Conservation (phyloP, 2,113 vertebrate species). For the Sylvilagus bachmani region DNA sequence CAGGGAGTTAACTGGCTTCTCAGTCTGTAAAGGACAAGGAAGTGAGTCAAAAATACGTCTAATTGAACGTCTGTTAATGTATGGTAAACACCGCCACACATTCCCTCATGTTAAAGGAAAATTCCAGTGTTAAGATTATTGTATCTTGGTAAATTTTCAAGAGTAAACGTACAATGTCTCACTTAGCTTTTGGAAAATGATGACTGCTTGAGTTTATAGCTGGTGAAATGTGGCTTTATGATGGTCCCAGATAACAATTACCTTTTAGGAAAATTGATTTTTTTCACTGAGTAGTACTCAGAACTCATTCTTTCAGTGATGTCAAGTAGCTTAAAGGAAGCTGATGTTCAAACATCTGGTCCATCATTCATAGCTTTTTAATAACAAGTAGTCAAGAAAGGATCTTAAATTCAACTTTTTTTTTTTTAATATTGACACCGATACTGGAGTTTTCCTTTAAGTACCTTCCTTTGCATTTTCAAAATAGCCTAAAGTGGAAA, state of each 20-base stretch:
- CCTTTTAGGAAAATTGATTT: slow-evolving; percentile 40
- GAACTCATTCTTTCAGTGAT: slow-evolving; percentile 49
- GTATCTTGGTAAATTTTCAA: slow-evolving; percentile 46
- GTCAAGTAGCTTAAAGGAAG: slow-evolving; percentile 31
- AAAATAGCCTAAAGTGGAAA: slow-evolving; percentile 56
- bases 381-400: slow-evolving; percentile 51
- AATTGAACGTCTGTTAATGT: slow-evolving; percentile 67
- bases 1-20: slow-evolving; percentile 76
- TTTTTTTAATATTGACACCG: slow-evolving; percentile 40
- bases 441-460: slow-evolving; percentile 71
- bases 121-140: slow-evolving; percentile 61
- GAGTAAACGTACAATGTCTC: slow-evolving; percentile 7
- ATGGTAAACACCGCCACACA: slow-evolving; percentile 65
- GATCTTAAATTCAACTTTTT: slow-evolving; percentile 63
- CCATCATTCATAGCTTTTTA: slow-evolving; percentile 9
- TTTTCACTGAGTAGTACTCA: slow-evolving; percentile 25
- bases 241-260: slow-evolving; percentile 45
- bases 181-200: slow-evolving; percentile 24
- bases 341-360: slow-evolving; percentile 4
- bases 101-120: slow-evolving; percentile 69
- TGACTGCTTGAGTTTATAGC: slow-evolving; percentile 48
- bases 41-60: slow-evolving; percentile 70
- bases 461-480: slow-evolving; percentile 62
- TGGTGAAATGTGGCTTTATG: slow-evolving; percentile 28
- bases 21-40: slow-evolving; percentile 74